Conservation (phyloP, 2,888 invertebrate species). For the Rhopalosiphum nymphaeae region DNA sequence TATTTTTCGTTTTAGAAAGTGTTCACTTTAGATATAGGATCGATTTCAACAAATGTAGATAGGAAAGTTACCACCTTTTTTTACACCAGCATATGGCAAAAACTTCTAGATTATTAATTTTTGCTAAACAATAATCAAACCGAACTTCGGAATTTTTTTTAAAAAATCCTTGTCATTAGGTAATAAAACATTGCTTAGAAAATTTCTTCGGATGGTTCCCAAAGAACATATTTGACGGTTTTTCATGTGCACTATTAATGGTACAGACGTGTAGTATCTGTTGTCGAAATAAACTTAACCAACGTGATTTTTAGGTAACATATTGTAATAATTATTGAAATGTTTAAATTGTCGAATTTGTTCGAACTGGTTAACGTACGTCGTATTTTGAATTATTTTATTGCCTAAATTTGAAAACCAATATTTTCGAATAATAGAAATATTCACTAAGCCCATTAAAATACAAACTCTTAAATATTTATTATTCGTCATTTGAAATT, state of each 20-base stretch:
- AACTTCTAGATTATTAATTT: not conserved
- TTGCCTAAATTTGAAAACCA: constrained; percentile 32
- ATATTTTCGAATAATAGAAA: constrained; percentile 3
- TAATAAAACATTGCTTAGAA: not conserved
- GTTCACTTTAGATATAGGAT: not conserved
- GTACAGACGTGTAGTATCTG: not conserved
- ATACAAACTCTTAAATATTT: not conserved
- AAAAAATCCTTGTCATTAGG: not conserved
- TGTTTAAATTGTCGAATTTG: not conserved
- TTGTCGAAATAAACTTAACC: constrained; percentile 30
- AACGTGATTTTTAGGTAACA: no score
- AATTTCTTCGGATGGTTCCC: not conserved
- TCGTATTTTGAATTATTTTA: constrained; percentile 22
- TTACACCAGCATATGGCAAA: constrained; percentile 4
- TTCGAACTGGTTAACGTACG: not conserved
- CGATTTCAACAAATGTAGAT: constrained; percentile 13
- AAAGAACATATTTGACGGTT: constrained; percentile 12
- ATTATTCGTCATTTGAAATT: constrained; percentile 6
- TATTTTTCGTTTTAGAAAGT: constrained; percentile 20
- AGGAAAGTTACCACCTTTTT: not conserved
- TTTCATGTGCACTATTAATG: constrained; percentile 2
- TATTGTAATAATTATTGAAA: not conserved
- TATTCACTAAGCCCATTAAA: not conserved
- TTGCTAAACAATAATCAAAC: not conserved
- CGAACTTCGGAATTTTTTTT: not conserved